Base-by-base conservation (phyloP, 1,140 invertebrate genomes). In the Diachasma alloeum region DNA sequence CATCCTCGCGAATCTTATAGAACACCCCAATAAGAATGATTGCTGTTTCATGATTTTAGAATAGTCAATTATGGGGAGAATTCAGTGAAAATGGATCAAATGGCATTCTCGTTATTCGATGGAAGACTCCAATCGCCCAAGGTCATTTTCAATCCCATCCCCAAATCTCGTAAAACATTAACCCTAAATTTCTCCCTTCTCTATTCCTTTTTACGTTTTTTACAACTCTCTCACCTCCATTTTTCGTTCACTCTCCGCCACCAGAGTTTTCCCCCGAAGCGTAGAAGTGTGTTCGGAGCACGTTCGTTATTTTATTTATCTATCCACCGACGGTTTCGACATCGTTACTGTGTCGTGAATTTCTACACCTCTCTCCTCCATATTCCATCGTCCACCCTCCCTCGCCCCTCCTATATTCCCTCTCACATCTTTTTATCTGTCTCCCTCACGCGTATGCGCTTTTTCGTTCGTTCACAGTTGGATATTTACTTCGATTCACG, bases 401-500 rank as follows among this genome's bases (percentile, higher is more conserved):
- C 59, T 63, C 59, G 2, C 31, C 31, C 31, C 31, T 3, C 31
- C 31, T 2, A 6, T 6, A 31, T 31, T 31, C 31, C 2, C 31
- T 6, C 31, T 31, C 31, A 31, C 19, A 15, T 63, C 10, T 63
- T 63, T 63, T 63, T 31, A 63, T 63, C 59, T 26, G 3, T 63
- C 24, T 63, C 59, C 8, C 10, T 26, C 59, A 15, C 24, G 24
- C 24, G 10, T 63, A 63, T 63, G 59, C 19, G 24, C 59, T 63
- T 63, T 63, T 63, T 63, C 59, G 59, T 63, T 31, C 11, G 59
- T 63, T 63, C 59, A n/a, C n/a, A 26, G 59, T 26, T 63, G 22
- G 59, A 63, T 63, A 63, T 63, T 63, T 63, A 63, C 59, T 63
- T 63, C 59, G 59, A 63, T 63, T 63, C 59, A 63, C 59, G 59